Conservation (phyloP, 2,888 invertebrate genomes). For the Melolontha melolontha region DNA sequence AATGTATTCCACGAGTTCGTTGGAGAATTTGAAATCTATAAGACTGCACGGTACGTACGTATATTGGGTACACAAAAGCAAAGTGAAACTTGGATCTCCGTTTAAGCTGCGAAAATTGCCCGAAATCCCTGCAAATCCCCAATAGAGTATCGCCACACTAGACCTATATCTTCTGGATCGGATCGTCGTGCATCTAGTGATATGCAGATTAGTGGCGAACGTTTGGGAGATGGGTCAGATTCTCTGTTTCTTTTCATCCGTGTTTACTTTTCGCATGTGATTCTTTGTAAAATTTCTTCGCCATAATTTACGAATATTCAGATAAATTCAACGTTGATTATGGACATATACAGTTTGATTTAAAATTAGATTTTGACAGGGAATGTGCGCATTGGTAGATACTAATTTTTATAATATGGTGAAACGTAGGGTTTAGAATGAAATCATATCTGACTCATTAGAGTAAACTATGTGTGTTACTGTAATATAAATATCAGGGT, state of each 20-base stretch:
- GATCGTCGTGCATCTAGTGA: background rate
- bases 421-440: too few species aligned
- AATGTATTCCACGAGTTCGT: slow-evolving; percentile 12
- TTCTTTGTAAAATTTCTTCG: background rate
- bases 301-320: too few species aligned
- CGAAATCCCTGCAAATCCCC: slow-evolving; percentile 55
- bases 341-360: too few species aligned
- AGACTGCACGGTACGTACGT: slow-evolving; percentile 6
- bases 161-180: slow-evolving; percentile 48
- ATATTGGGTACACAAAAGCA: slow-evolving; percentile 50
- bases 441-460: too few species aligned
- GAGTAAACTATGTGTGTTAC: too few species aligned
- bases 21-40: slow-evolving; percentile 42
- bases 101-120: slow-evolving; percentile 57
- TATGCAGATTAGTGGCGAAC: slow-evolving; percentile 19
- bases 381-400: too few species aligned
- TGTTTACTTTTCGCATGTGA: background rate
- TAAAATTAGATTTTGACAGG: too few species aligned
- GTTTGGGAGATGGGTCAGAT: background rate
- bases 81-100: slow-evolving; percentile 55
- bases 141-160: slow-evolving; percentile 54
- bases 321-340: too few species aligned
- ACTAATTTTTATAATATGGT: too few species aligned
- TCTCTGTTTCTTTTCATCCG: background rate
- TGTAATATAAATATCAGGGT: too few species aligned